Base-by-base conservation (phyloP, 2,113 vertebrate genomes). In the Pyxicephalus adspersus region DNA sequence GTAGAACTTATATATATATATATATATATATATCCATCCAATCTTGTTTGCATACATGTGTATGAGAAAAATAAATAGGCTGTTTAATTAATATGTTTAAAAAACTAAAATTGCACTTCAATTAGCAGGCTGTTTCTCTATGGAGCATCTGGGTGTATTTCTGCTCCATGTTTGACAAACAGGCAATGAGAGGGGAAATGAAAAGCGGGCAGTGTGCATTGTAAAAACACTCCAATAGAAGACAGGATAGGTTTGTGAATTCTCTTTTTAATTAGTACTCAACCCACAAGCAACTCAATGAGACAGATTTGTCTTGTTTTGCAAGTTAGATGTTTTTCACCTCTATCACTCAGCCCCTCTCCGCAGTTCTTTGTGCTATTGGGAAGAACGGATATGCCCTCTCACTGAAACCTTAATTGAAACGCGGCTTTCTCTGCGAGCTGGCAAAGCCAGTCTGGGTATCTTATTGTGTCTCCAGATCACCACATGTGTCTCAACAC, bases 351-450 rank as follows among this genome's bases (percentile, higher is more conserved):
- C 81, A 71, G 74, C 66, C 81, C 64, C 65, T 95, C 94, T 92
- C 90, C 92, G 93, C 83, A 94, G 91, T 89, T 90, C 94, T 95
- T 96, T 95, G 94, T 95, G 93, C 93, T 92, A 92, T 94, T 92
- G 91, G 92, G 93, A 93, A 94, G 93, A 91, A 94, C 91, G 94
- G 95, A 95, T 95, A 95, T 94, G 92, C 94, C 91, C 94, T 90
- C 94, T 94, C 94, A 96, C 95, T 94, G 95, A 94, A 94, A 92
- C 94, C 94, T 93, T 95, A 94, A 95, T 95, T 96, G 94, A 96
- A 95, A 94, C 89, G 92, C 91, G 91, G 92, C 92, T 93, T 94
- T 94, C 90, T 93, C 88, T 83, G 88, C 87, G 91, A 90, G 94
- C 93, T 94, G 92, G 93, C 91, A 87, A 90, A 92, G 94, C 94